Evolutionary conservation across 2,888 invertebrate species (phyloP), one percentile per base, ranked within the genome.

Genomic region (Zygothrica quintamaculata): DNA sequence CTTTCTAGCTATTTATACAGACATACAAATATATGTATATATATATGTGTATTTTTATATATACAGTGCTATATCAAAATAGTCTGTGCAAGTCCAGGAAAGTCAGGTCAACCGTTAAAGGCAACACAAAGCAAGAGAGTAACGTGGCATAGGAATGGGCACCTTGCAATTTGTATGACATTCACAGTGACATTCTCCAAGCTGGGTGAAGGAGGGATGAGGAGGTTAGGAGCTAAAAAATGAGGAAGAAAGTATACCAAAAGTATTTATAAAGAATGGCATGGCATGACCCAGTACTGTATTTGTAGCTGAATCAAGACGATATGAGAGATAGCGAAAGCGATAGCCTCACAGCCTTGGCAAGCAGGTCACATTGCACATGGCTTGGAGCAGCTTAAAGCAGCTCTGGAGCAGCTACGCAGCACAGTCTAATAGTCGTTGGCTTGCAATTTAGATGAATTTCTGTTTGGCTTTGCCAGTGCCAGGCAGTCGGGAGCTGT

Each of bases 361-460:
- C 57, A 71, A 71, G 57, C 71, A 65, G 76, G 72, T 71, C 71
- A 71, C 39, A 55, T 48, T 51, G 58, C 59, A 50, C 40, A 58
- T 58, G 36, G 62, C 70, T 70, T 52, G 37, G 34, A 52, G 67
- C 67, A 52, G 34, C 44, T 44, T 42, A 36, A 11, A 47, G 52
- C 43, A 37, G 62, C 69, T 70, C n/a, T 51, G 36, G 33, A 51
- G 66, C 67, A 57, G 33, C 43, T 43, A 2, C 18, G 3, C 3
- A 22, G 18, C 29, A 18, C 18, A 18, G 53, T 67, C 68, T 61
- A 61, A 74, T 67, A 67, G 69, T 62, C 64, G 69, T 72, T 71
- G 39, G 64, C 69, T 51, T 74, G 70, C 72, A 72, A 72, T 72
- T 72, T 74, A 69, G 72, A 74, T 74, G 72, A 64, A 68, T 74